Conservation (phyloP, 2,888 invertebrate genomes). For the Eustalomyia histrio region DNA sequence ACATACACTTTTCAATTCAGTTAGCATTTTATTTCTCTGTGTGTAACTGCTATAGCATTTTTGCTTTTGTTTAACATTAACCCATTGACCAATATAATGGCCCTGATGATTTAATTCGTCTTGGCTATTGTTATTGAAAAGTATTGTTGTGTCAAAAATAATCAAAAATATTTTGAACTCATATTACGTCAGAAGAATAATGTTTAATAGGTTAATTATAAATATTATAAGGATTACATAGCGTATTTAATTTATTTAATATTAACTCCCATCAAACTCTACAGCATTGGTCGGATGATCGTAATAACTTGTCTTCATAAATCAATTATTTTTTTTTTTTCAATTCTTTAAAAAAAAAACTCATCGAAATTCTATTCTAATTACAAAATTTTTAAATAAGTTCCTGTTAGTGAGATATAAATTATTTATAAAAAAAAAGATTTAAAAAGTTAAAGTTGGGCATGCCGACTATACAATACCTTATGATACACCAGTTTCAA, state of each 20-base stretch:
- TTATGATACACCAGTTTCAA: neutral
- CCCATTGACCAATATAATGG: constrained; percentile 37
- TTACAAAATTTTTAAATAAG: neutral
- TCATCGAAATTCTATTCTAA: neutral
- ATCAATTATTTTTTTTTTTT: neutral
- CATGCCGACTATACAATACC: too few species aligned
- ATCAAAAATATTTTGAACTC: neutral
- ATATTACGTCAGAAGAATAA: neutral
- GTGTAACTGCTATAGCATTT: constrained; percentile 23
- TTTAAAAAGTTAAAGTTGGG: too few species aligned
- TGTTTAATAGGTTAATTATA: neutral
- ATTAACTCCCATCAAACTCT: too few species aligned
- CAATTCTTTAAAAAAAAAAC: neutral
- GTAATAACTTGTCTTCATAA: neutral
- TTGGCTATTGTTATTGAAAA: neutral
- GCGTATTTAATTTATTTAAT: too few species aligned
- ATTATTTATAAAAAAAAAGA: too few species aligned
- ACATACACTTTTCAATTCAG: too few species aligned
- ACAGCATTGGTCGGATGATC: too few species aligned
- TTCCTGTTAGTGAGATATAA: neutral
- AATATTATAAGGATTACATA: too few species aligned
- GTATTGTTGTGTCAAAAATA: neutral
- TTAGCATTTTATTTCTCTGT: too few species aligned
- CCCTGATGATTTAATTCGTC: neutral
- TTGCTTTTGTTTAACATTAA: constrained; percentile 35